Evolutionary conservation across 53 echinoderm and acorn worm species (phyloP), one percentile per base, ranked within the genome.

Genomic region (Paracentrotus lividus): DNA sequence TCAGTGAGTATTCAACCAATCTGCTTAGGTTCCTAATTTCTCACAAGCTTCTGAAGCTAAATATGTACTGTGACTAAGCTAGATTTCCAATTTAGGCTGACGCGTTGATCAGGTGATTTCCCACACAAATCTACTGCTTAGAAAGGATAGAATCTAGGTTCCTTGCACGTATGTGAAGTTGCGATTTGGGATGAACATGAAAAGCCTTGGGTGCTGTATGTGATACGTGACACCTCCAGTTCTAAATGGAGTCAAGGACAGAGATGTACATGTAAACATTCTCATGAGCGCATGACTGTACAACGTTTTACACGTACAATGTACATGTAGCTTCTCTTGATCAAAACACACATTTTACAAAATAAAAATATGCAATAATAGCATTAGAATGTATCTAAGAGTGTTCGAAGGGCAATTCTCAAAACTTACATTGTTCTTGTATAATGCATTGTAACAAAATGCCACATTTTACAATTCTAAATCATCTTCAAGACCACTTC

Each of bases 51-150:
- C 76, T 42, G 42, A 36, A 7, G 40, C 76, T 76, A 76, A 76
- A 76, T 76, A 76, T 42, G 76, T 40, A 40, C 36, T 36, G 38
- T 76, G 76, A 76, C 81, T 81, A 45, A 81, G 81, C 81, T 47
- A 81, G 81, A 81, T 81, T 81, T 81, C 81, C 81, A 49, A 76
- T 45, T 81, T 81, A 47, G 47, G 49, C 47, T 47, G 44, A 81
- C 12, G 2, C 47, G 24, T 81, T 45, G 81, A 81, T 81, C 81
- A 81, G 24, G 44, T 47, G 81, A 81, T 81, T 45, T 45, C 47
- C 44, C 27, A 72, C 27, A 20, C 36, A 72, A 38, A 72, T 38
- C 21, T 72, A 40, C 21, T 40, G 10, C 38, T 72, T 26, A 40
- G 16, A n/a, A n/a, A n/a, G n/a, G n/a, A n/a, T n/a, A n/a, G n/a